A percentile compares a stretch with the other conserved stretches of the same genome.
Evolutionary conservation across 1,140 invertebrate species (phyloP).

Genomic region (Drosophila albomicans): DNA sequence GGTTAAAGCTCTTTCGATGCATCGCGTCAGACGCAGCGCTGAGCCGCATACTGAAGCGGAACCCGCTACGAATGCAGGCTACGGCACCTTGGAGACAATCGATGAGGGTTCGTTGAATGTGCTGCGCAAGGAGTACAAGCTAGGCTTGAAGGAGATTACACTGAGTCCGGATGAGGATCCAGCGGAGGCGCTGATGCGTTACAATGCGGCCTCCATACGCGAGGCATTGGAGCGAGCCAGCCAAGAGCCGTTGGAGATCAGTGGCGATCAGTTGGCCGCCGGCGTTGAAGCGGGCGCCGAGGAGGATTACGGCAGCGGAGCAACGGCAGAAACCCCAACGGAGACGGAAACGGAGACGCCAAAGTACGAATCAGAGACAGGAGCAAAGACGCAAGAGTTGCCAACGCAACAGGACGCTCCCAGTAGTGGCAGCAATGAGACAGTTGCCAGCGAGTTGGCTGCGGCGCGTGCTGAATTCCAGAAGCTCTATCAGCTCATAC

Average conservation of each 20-base stretch:
- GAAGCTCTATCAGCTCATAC: conserved; percentile 32
- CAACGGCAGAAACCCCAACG: neutral
- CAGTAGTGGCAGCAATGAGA: neutral
- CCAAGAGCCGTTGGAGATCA: conserved; percentile 72
- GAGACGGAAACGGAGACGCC: too few species aligned
- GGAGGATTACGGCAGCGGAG: conserved; percentile 17
- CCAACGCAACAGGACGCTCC: conserved; percentile 4
- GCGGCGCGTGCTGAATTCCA: conserved; percentile 24
- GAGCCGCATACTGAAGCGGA: neutral
- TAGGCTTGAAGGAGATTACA: conserved; percentile 78
- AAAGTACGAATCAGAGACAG: neutral
- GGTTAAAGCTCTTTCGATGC: neutral
- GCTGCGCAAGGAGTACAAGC: conserved; percentile 71
- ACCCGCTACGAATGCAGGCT: conserved; percentile 46
- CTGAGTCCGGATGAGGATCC: conserved; percentile 79
- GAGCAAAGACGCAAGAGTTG: too few species aligned
- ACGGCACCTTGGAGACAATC: conserved; percentile 73
- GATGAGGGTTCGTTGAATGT: conserved; percentile 70
- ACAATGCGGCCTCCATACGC: conserved; percentile 77
- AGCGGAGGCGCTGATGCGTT: conserved; percentile 76
- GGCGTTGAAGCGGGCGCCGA: conserved; percentile 9
- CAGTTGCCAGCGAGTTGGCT: conserved; percentile 10
- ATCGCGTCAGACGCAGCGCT: neutral
- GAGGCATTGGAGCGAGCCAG: conserved; percentile 74
- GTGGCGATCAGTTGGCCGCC: conserved; percentile 48